Percentiles rank a stretch among this genome's conserved stretches.
Evolutionary conservation across 2,888 invertebrate species (phyloP).

Genomic region (Ceramica pisi): DNA sequence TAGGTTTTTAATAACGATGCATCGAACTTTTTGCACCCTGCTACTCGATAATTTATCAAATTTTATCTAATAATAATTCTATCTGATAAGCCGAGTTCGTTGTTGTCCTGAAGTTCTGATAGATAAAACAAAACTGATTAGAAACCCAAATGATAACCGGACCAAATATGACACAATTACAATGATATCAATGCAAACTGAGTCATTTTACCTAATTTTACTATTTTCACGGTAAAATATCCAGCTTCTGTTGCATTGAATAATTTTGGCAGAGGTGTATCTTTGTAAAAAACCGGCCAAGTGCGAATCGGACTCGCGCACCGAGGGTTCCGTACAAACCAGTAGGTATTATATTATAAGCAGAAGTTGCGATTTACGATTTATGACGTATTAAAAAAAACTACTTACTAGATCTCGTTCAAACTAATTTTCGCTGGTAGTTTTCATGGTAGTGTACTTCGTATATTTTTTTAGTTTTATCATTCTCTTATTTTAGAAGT

Average conservation of each 20-base stretch:
- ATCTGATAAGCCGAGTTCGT: slow-evolving; percentile 34
- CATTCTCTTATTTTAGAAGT: too few species aligned
- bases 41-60: slow-evolving; percentile 4
- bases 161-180: background rate
- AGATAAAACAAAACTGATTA: slow-evolving; percentile 23
- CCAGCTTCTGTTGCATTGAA: too few species aligned
- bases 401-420: too few species aligned
- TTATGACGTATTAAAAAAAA: too few species aligned
- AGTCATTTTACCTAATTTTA: background rate
- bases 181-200: background rate
- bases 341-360: too few species aligned
- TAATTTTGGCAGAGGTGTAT: background rate
- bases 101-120: slow-evolving; percentile 15
- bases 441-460: too few species aligned
- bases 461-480: too few species aligned
- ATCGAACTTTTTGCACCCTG: background rate
- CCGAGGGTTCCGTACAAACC: too few species aligned
- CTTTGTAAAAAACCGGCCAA: too few species aligned
- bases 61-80: slow-evolving; percentile 38
- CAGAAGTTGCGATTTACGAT: too few species aligned
- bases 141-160: slow-evolving; percentile 29
- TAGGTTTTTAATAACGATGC: background rate
- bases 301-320: too few species aligned
- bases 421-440: too few species aligned
- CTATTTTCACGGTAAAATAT: background rate